Evolutionary conservation across 1,140 invertebrate genomes (phyloP), one percentile per base, ranked within the genome.

Genomic region (Pogonomyrmex californicus): DNA sequence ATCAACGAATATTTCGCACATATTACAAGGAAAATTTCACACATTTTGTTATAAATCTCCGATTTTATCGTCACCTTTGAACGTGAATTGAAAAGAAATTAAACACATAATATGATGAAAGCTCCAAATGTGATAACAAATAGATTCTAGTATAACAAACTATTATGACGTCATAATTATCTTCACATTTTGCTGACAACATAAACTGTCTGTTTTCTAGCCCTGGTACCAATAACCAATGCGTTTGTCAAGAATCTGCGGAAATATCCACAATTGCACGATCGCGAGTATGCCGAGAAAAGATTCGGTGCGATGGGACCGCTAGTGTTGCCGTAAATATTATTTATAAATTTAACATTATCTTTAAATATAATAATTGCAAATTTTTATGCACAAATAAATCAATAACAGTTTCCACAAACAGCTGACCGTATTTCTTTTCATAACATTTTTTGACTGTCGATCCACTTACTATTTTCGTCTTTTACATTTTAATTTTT

Each of bases 191-290:
- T 6, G 12, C 4, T 30, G 9, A 14, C 9, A 44, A 60, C 23
- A 49, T 58, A 70, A 63, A 87, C 70, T 71, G 14, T 93, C 87
- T 90, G 75, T 73, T 89, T 93, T 93, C 5, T 88, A 98, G 97
- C 95, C 33, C 94, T 98, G 75, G 95, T 95, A 1, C 97, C 97
- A 1, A 95, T 96, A 63, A 92, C 96, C 1, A 96, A 97, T 92
- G 95, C 95, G 1, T 94, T 98, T 92, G 95, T 96, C 14, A 95
- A 96, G 38, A 95, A 95, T 62, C 93, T 98, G 9, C 96, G 96
- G 7, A 94, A 95, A 44, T 97, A 97, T 93, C 97, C 98, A 1
- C 97, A 98, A 86, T 96, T 98, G 82, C 97, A 98, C 92, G 98
- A 98, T 90, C 95, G 96, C 33, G 92, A 95, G 63, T 97, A 97